Percentiles rank a stretch among this genome's conserved stretches.
phyloP scores from a whole-genome alignment of 2,888 invertebrate genomes.

The Gymnosoma rotundatum region DNA sequence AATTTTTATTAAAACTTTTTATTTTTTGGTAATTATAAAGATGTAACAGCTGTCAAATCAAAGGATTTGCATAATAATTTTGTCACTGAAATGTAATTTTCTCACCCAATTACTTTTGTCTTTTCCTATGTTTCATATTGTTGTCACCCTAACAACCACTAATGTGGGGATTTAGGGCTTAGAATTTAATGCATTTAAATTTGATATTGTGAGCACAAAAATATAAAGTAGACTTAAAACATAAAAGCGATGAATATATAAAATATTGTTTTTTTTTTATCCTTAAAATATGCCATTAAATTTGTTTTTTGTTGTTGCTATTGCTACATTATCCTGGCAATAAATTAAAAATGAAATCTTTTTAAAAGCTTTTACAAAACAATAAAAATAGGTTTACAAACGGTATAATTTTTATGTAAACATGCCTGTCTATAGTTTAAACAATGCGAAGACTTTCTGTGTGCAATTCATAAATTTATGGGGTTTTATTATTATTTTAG shows the following conservation, averaged over 20 bases:
- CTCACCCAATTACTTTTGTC: not conserved
- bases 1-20: not conserved
- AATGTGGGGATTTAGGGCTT: slow-evolving; percentile 45
- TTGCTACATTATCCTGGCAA: slow-evolving; percentile 17
- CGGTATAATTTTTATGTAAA: too few species aligned
- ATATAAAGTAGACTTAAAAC: too few species aligned
- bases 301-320: not conserved
- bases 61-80: slow-evolving; percentile 68
- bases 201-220: not conserved
- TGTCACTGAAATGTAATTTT: slow-evolving; percentile 29
- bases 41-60: slow-evolving; percentile 64
- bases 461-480: too few species aligned
- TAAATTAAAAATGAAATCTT: slow-evolving; percentile 17
- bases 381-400: too few species aligned
- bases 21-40: slow-evolving; percentile 51
- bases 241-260: too few species aligned
- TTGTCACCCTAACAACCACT: slow-evolving; percentile 31
- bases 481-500: too few species aligned
- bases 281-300: not conserved
- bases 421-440: too few species aligned
- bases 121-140: not conserved
- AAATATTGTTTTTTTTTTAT: slow-evolving; percentile 1
- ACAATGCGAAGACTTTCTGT: too few species aligned
- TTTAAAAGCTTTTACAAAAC: not conserved
- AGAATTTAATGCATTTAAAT: slow-evolving; percentile 54